Evolutionary conservation across 2,797 vertebrate genomes (phyloP).

Genomic region (Moxostoma hubbsi): DNA sequence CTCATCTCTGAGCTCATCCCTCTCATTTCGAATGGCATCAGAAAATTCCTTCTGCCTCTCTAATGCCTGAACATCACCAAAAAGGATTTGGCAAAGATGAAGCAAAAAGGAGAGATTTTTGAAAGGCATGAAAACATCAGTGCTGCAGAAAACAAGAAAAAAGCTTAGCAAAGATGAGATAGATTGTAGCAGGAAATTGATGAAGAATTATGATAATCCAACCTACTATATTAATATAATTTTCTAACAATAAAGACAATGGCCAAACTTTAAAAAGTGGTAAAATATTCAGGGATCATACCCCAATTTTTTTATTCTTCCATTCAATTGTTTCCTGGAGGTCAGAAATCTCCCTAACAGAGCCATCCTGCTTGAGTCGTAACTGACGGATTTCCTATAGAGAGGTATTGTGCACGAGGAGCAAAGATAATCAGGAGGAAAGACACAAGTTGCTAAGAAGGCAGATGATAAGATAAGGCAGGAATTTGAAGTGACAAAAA

Average conservation of each 20-base stretch:
- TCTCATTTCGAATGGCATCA: conserved; percentile 91
- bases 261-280: neutral
- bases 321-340: conserved; percentile 98
- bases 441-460: conserved; percentile 22
- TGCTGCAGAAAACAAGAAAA: conserved; percentile 27
- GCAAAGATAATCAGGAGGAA: conserved; percentile 29
- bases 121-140: conserved; percentile 35
- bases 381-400: conserved; percentile 93
- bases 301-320: conserved; percentile 99
- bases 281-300: conserved; percentile 69
- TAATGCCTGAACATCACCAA: conserved; percentile 85
- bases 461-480: conserved; percentile 31
- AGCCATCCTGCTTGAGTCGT: conserved; percentile 87
- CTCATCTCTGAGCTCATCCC: conserved; percentile 95
- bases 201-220: neutral
- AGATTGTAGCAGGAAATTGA: conserved; percentile 16
- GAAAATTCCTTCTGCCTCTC: conserved; percentile 98
- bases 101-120: conserved; percentile 49
- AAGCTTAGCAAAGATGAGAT: conserved; percentile 34
- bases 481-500: neutral
- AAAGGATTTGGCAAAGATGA: conserved; percentile 38
- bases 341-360: conserved; percentile 90
- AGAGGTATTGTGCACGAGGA: neutral
- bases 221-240: neutral
- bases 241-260: neutral